Conservation (phyloP, 2,888 invertebrate species). For the Lasius platythorax region DNA sequence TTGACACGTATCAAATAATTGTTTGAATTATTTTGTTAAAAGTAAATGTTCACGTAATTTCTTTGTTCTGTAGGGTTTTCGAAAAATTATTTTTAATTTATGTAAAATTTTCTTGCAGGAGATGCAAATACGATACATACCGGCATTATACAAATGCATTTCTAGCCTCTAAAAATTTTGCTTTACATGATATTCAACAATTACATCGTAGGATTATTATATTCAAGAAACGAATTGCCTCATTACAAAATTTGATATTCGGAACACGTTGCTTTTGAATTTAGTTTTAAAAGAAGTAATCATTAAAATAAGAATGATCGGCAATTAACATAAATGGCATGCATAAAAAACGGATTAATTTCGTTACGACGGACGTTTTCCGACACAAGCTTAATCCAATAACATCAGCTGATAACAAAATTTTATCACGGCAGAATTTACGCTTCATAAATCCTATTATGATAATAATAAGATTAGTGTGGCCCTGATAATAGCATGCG, state of each 20-base stretch:
- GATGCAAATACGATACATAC: background rate
- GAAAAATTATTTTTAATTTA: background rate
- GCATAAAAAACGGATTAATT: conserved; percentile 28
- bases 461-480: conserved; percentile 37
- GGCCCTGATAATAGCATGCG: conserved; percentile 18
- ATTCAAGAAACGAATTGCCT: background rate
- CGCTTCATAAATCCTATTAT: conserved; percentile 40
- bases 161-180: background rate
- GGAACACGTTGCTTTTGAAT: background rate
- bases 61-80: background rate
- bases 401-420: conserved; percentile 36
- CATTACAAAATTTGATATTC: background rate
- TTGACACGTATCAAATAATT: background rate
- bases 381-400: conserved; percentile 29
- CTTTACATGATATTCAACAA: background rate
- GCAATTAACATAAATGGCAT: conserved; percentile 13
- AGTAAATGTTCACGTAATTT: background rate
- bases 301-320: conserved; percentile 18
- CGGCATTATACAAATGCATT: background rate
- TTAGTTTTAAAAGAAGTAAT: background rate
- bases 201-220: background rate
- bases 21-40: background rate
- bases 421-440: conserved; percentile 33
- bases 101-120: background rate
- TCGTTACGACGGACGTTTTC: conserved; percentile 7